Evolutionary conservation across 2,113 vertebrate genomes (phyloP), one percentile per base, ranked within the genome.

Genomic region (Indicator maculatus): DNA sequence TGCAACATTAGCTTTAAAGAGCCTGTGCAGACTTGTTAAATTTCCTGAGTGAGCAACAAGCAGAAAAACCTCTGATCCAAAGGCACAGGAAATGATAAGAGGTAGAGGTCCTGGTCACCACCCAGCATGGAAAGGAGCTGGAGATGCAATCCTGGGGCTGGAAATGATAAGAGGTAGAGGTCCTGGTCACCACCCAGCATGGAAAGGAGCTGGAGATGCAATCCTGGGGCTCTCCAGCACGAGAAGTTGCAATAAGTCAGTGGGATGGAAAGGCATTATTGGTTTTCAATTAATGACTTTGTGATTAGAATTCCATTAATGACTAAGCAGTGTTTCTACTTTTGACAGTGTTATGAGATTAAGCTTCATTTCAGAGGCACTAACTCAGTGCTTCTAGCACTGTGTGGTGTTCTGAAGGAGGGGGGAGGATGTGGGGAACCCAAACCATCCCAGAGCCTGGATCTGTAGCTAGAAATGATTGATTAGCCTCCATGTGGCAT

Each of bases 1-100:
- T 88, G 87, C 90, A 79, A 85, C 94, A 88, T 95, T 95, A 94
- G 36, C 58, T 94, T 79, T 90, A 75, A 93, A 79, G 90, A 90
- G 76, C 66, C 90, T 88, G 61, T 20, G 63, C 21, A 75, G 92
- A 67, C 87, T 90, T 75, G 94, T 75, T 78, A 67, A 31, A 82
- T 83, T 90, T 75, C 76, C 83, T 79, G 90, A 94, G 83, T 55
- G 87, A 94, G 74, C 66, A 92, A 85, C 63, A 83, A 83, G 90
- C 63, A 86, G 87, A 70, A 90, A 88, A 88, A 53, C 60, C 50
- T 55, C 76, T 30, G 72, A 83, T 67, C 67, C 80, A 36, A 52
- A 88, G 66, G 61, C 53, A 20, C 16, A 26, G 0, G 5, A 24
- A 30, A 11, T 27, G 79, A 74, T 70, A 30, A 23, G 65, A 74